These are phyloP conservation scores for Aplodontia rufa DNA, from an alignment of 2,113 vertebrate species.

Conservation along the genomic window DNA sequence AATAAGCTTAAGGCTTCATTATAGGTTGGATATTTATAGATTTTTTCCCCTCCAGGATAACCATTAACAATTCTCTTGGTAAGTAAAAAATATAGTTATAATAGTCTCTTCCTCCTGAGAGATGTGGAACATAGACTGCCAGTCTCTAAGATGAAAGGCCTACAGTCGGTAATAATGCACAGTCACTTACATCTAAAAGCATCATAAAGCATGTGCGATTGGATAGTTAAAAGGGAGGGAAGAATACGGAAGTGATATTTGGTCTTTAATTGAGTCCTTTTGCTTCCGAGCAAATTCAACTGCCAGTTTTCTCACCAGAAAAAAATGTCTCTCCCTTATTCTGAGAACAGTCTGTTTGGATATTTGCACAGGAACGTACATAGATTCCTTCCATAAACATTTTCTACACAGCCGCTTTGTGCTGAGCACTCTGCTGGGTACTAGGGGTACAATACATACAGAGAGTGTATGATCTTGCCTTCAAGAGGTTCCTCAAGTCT, in stretches of 20 bases:
- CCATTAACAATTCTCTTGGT: constrained; percentile 70
- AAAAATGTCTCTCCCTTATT: not conserved
- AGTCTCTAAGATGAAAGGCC: constrained; percentile 54
- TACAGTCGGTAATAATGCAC: constrained; percentile 42
- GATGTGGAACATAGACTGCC: constrained; percentile 38
- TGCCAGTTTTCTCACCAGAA: constrained; percentile 1
- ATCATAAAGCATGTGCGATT: constrained; percentile 32
- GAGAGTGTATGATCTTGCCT: not conserved
- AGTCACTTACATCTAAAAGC: constrained; percentile 53
- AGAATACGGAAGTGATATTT: not conserved
- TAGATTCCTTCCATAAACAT: not conserved
- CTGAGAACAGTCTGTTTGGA: not conserved
- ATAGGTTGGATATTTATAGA: constrained; percentile 61
- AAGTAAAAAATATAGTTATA: constrained; percentile 72
- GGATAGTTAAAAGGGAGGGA: constrained; percentile 21
- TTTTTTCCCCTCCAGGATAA: constrained; percentile 65
- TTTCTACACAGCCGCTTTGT: not conserved
- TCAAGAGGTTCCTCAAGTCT: not conserved
- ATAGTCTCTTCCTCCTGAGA: constrained; percentile 65
- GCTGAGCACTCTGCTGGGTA: not conserved
- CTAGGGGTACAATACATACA: not conserved
- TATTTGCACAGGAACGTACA: not conserved
- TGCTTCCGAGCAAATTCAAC: constrained; percentile 11
- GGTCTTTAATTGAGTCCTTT: constrained; percentile 47
- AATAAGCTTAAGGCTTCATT: constrained; percentile 61